phyloP scores from a whole-genome alignment of 2,797 vertebrate species.

The Rhinogobio ventralis region DNA sequence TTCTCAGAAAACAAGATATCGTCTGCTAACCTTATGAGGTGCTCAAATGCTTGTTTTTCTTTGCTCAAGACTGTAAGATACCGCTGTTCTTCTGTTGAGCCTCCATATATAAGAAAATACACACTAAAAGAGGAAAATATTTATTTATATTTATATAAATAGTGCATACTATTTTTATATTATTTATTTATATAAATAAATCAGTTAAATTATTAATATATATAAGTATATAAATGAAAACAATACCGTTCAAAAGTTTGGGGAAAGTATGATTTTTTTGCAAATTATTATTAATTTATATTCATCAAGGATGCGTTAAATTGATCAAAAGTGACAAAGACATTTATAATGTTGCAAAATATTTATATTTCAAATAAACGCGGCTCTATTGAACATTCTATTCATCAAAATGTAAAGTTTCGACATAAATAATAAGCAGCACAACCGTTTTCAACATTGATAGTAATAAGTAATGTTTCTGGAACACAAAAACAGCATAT shows the following conservation, averaged over 20 bases:
- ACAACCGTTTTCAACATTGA: neutral
- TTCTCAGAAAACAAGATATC: neutral
- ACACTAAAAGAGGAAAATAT: constrained; percentile 76
- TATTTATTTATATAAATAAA: neutral
- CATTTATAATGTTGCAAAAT: too few species aligned
- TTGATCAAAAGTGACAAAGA: too few species aligned
- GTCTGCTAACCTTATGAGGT: constrained; percentile 88
- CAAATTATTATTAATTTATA: neutral
- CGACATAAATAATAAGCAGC: neutral
- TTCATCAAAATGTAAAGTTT: neutral
- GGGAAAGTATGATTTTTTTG: neutral
- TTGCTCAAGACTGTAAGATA: constrained; percentile 93
- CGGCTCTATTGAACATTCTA: neutral
- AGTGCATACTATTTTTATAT: neutral
- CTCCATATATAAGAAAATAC: constrained; percentile 96
- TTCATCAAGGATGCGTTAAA: too few species aligned
- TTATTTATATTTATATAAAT: neutral
- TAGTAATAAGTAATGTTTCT: neutral
- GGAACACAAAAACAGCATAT: neutral
- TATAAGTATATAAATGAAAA: neutral
- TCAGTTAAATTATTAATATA: neutral
- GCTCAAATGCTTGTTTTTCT: constrained; percentile 96
- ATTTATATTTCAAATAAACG: neutral
- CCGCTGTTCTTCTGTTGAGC: constrained; percentile 94
- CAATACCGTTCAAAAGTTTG: neutral